These are phyloP conservation scores for Labrus mixtus DNA, from an alignment of 2,113 vertebrate species.

Conservation along the genomic window DNA sequence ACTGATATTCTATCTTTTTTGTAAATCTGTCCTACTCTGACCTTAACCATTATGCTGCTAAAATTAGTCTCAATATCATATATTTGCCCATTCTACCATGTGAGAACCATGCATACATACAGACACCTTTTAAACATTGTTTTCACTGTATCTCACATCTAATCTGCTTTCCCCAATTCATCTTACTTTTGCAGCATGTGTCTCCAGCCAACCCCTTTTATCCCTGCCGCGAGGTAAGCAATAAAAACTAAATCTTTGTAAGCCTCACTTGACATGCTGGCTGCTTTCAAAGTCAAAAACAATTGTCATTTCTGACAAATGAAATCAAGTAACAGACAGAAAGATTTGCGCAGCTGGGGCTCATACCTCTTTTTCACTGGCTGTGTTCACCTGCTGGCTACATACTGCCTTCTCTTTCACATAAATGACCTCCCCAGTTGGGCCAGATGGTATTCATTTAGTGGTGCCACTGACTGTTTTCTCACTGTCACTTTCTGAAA, in stretches of 20 bases:
- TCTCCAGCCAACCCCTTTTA: not conserved
- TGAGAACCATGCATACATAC: not conserved
- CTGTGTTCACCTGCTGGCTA: slow-evolving; percentile 38
- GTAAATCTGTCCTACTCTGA: not conserved
- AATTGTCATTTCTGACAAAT: slow-evolving; percentile 15
- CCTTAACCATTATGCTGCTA: slow-evolving; percentile 1
- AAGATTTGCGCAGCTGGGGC: slow-evolving; percentile 18
- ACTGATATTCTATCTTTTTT: slow-evolving; percentile 6
- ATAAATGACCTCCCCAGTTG: slow-evolving; percentile 59
- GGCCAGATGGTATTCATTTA: slow-evolving; percentile 71
- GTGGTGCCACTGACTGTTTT: slow-evolving; percentile 38
- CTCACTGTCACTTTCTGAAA: slow-evolving; percentile 53
- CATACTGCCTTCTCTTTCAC: slow-evolving; percentile 37
- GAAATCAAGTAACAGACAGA: slow-evolving; percentile 30
- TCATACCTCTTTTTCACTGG: slow-evolving; percentile 18
- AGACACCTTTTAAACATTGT: not conserved
- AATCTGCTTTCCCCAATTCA: slow-evolving; percentile 1
- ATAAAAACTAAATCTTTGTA: slow-evolving; percentile 21
- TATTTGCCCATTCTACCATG: not conserved
- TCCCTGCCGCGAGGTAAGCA: slow-evolving; percentile 45
- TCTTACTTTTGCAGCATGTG: slow-evolving; percentile 1
- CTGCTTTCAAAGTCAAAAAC: slow-evolving; percentile 6
- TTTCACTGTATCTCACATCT: slow-evolving; percentile 11
- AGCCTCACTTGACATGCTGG: slow-evolving; percentile 41
- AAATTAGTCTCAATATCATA: slow-evolving; percentile 1